A percentile compares a stretch with the other conserved stretches of the same genome.
phyloP scores from a whole-genome alignment of 2,113 vertebrate genomes.

The Excalfactoria chinensis region DNA sequence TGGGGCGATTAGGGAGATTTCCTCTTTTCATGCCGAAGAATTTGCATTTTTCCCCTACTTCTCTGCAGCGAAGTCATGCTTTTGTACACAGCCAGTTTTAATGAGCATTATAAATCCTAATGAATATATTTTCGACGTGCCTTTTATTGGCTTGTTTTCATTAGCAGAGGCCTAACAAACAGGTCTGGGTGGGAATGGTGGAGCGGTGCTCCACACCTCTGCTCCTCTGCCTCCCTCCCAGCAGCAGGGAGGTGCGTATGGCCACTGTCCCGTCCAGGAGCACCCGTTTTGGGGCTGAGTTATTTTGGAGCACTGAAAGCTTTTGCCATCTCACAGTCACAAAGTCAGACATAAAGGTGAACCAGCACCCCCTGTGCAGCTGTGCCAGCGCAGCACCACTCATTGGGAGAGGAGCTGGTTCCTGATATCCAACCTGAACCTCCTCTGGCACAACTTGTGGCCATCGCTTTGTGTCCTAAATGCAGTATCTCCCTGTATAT shows the following conservation, averaged over 20 bases:
- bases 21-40: slow-evolving; percentile 73
- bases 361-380: too few relatives aligned
- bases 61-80: slow-evolving; percentile 70
- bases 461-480: background rate
- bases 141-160: slow-evolving; percentile 76
- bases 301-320: background rate
- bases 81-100: slow-evolving; percentile 78
- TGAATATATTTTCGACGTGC: slow-evolving; percentile 77
- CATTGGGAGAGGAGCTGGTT: too few relatives aligned
- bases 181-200: background rate
- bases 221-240: background rate
- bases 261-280: background rate
- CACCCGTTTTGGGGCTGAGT: background rate
- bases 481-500: background rate
- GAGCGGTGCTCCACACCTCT: background rate
- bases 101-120: slow-evolving; percentile 81
- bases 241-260: background rate
- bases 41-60: slow-evolving; percentile 80
- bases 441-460: too few relatives aligned
- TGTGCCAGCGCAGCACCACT: too few relatives aligned
- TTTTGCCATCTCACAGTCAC: background rate
- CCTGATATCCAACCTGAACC: too few relatives aligned
- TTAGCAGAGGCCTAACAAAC: slow-evolving; percentile 63
- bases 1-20: slow-evolving; percentile 84
- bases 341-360: too few relatives aligned